phyloP scores from a whole-genome alignment of 2,797 vertebrate species.

The Garrulus glandarius region DNA sequence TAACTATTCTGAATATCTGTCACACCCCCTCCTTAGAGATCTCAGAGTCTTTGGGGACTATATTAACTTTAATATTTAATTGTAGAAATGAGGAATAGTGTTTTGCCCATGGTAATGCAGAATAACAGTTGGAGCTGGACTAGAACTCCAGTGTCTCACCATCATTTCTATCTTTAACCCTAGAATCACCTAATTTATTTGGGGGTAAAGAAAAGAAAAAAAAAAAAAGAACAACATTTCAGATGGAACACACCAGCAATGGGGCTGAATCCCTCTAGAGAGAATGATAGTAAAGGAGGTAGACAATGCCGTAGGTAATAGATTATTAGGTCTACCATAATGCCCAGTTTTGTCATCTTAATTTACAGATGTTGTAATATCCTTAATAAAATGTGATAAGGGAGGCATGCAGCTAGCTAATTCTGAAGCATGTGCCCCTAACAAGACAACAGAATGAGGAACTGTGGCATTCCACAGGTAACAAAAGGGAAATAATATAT shows the following conservation, averaged over 20 bases:
- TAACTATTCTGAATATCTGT: neutral
- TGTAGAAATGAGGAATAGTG: neutral
- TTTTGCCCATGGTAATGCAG: neutral
- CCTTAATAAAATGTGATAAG: neutral
- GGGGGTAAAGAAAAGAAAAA: neutral
- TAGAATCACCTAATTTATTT: neutral
- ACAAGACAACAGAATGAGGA: neutral
- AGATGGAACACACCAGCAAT: neutral
- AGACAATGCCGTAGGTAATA: rapidly evolving
- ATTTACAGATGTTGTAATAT: neutral
- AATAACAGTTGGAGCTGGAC: neutral
- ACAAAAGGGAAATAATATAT: neutral
- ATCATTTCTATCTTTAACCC: neutral
- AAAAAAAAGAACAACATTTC: too few relatives aligned
- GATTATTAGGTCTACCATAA: neutral
- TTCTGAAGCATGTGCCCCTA: neutral
- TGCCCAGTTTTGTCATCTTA: neutral
- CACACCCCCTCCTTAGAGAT: neutral
- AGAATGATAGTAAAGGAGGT: neutral
- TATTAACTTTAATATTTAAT: neutral
- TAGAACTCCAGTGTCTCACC: neutral
- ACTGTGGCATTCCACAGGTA: neutral
- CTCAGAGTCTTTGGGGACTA: neutral
- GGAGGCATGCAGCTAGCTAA: neutral
- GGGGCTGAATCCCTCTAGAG: neutral